These are phyloP conservation scores for Papilio aristodemus DNA, from an alignment of 1,140 invertebrate genomes.

Conservation along the genomic window DNA sequence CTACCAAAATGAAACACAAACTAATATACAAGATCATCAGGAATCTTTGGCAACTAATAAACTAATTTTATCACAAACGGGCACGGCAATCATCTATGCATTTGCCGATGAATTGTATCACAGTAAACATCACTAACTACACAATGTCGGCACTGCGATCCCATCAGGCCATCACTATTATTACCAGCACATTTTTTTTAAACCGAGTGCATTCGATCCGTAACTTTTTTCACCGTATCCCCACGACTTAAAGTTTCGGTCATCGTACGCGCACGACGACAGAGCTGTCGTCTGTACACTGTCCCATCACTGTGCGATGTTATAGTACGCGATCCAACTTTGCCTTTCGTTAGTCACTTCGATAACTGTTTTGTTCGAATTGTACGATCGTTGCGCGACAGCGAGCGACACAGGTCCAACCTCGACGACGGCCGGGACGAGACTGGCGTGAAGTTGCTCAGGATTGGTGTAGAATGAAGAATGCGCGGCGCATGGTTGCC, in stretches of 20 bases:
- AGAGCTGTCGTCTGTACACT: slow-evolving; percentile 38
- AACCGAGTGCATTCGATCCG: slow-evolving; percentile 64
- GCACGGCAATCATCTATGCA: slow-evolving; percentile 73
- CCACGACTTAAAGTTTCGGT: slow-evolving; percentile 66
- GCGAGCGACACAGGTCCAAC: slow-evolving; percentile 56
- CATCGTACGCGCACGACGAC: slow-evolving; percentile 58
- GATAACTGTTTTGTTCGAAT: slow-evolving; percentile 65
- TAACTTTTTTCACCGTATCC: slow-evolving; percentile 64
- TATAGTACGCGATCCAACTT: slow-evolving; percentile 45
- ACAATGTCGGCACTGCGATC: slow-evolving; percentile 72
- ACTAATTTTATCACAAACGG: slow-evolving; percentile 75
- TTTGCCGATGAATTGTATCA: slow-evolving; percentile 74
- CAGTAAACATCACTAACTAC: slow-evolving; percentile 76
- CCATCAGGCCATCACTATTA: slow-evolving; percentile 73
- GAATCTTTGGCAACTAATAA: slow-evolving; percentile 80
- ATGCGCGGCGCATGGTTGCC: slow-evolving; percentile 76
- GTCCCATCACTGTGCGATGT: slow-evolving; percentile 57
- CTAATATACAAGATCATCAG: slow-evolving; percentile 80
- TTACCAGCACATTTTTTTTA: slow-evolving; percentile 67
- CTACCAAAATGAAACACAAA: slow-evolving; percentile 79
- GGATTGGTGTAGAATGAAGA: slow-evolving; percentile 76
- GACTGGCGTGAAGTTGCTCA: slow-evolving; percentile 72
- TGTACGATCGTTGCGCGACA: slow-evolving; percentile 62
- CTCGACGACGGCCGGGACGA: slow-evolving; percentile 54
- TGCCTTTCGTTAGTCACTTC: slow-evolving; percentile 53